These are phyloP conservation scores for Ladona fulva DNA, from an alignment of 1,140 invertebrate genomes.

Conservation along the genomic window DNA sequence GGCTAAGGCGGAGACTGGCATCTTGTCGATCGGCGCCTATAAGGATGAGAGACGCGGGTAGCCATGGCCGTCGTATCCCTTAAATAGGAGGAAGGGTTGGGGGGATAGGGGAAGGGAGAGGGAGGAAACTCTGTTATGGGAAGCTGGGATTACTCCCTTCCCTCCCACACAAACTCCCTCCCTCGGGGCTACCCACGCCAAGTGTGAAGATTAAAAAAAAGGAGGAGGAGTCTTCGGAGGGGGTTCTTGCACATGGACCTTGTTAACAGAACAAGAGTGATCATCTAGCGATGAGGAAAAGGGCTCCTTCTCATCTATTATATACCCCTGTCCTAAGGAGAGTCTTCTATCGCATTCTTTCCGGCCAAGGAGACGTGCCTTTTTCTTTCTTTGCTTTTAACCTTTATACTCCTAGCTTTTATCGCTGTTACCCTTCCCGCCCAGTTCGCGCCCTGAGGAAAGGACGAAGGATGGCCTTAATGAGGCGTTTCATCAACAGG, in stretches of 20 bases:
- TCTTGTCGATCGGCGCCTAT: background rate
- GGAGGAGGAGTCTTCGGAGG: no score
- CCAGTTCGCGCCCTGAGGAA: no score
- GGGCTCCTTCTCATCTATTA: background rate
- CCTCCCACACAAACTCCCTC: no score
- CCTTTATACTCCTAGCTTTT: background rate
- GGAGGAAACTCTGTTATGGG: background rate
- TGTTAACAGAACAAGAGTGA: conserved; percentile 1
- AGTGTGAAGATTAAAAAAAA: no score
- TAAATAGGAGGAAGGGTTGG: conserved; percentile 8
- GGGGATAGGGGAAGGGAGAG: background rate
- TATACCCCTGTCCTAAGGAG: no score
- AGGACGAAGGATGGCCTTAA: no score
- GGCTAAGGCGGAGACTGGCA: background rate
- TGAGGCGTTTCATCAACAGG: no score
- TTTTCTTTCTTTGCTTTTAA: background rate
- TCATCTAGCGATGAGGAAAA: background rate
- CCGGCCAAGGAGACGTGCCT: background rate
- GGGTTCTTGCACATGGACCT: background rate
- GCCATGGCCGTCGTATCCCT: background rate
- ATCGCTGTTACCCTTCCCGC: no score
- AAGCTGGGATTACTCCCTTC: background rate
- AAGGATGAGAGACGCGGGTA: background rate
- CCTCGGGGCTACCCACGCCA: no score
- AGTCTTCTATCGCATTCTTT: background rate